phyloP scores from a whole-genome alignment of 2,113 vertebrate species.

The Gymnocephalus cernua region DNA sequence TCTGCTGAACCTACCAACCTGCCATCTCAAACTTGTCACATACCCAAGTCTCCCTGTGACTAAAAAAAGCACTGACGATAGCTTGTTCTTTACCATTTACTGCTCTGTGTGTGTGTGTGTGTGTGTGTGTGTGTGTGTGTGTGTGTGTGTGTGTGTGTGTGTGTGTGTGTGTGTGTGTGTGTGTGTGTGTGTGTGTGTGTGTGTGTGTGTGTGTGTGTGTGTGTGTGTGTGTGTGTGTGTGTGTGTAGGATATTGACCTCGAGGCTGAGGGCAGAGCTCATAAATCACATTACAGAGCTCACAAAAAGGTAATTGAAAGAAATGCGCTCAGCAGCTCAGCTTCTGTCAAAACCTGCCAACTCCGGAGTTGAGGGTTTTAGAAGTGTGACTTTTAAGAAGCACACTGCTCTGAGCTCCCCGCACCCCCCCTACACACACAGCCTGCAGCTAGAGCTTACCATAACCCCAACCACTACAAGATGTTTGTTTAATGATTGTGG shows the following conservation, averaged over 20 bases:
- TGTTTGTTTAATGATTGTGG: constrained; percentile 72
- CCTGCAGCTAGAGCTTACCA: constrained; percentile 38
- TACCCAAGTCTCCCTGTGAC: constrained; percentile 26
- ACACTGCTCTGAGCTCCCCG: constrained; percentile 21
- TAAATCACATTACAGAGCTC: constrained; percentile 72
- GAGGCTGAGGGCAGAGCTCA: constrained; percentile 45
- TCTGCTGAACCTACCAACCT: constrained; percentile 48
- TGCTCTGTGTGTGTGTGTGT: neutral
- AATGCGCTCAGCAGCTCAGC: constrained; percentile 64
- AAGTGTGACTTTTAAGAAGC: constrained; percentile 66
- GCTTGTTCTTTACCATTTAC: constrained; percentile 50
- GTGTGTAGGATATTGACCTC: constrained; percentile 42
- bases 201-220: constrained; percentile 29
- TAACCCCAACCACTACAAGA: constrained; percentile 61
- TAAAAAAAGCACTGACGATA: constrained; percentile 25
- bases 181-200: constrained; percentile 15
- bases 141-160: no score
- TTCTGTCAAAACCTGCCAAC: constrained; percentile 63
- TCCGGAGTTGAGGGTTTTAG: constrained; percentile 34
- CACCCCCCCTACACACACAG: neutral
- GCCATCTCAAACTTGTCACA: constrained; percentile 49
- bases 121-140: constrained; percentile 44
- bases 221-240: no score
- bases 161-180: neutral
- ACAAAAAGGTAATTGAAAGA: constrained; percentile 63